Conservation (phyloP, 92 coral and sea anemone species). For the Palythoa grandis region DNA sequence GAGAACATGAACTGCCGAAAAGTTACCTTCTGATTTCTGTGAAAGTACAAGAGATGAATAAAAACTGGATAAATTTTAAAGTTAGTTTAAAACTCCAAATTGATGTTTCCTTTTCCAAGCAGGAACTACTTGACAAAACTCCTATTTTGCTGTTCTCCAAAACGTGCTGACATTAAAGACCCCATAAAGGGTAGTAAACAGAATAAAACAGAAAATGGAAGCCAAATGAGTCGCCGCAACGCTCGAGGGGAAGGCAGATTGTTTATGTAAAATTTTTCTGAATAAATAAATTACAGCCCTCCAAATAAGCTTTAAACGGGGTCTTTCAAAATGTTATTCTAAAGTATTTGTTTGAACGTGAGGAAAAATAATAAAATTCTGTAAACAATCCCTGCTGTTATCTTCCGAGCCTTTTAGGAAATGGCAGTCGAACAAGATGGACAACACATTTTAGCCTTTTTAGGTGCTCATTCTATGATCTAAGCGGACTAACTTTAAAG, state of each 20-base stretch:
- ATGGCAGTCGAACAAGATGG: background rate
- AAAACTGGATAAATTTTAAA: background rate
- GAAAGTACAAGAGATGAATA: background rate
- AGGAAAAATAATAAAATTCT: slow-evolving; percentile 22
- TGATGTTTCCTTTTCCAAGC: background rate
- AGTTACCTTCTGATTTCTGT: background rate
- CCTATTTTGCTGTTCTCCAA: background rate
- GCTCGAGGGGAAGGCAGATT: slow-evolving; percentile 19
- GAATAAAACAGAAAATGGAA: background rate
- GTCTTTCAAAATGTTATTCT: slow-evolving; percentile 35
- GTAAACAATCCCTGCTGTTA: slow-evolving; percentile 29
- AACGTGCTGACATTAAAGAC: background rate
- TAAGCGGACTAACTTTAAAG: background rate
- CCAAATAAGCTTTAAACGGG: slow-evolving; percentile 20
- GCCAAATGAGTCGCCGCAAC: background rate
- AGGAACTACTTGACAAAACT: background rate
- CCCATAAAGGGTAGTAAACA: background rate
- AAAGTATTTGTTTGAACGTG: slow-evolving; percentile 9
- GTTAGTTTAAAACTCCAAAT: background rate
- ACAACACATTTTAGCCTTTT: background rate
- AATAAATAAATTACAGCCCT: slow-evolving; percentile 21
- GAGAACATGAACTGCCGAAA: background rate
- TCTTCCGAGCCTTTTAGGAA: background rate
- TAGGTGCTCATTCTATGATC: too few relatives aligned
- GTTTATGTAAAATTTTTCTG: slow-evolving; percentile 1